Evolutionary conservation across 2,888 invertebrate genomes (phyloP).

Genomic region (Tachina grossa): DNA sequence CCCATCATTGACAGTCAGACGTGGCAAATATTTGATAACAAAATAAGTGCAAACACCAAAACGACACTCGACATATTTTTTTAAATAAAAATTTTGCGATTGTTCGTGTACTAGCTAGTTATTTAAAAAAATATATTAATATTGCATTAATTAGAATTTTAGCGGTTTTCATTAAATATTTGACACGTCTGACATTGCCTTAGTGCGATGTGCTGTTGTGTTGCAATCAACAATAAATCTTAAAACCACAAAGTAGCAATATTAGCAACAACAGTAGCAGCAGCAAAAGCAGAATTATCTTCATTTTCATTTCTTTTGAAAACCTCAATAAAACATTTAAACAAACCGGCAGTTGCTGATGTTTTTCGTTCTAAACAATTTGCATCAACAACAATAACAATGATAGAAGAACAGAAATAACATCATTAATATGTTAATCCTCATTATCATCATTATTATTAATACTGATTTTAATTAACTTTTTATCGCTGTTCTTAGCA

Average conservation of each 20-base stretch:
- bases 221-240: slow-evolving; percentile 34
- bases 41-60: too few relatives aligned
- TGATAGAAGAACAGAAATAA: slow-evolving; percentile 18
- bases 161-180: too few relatives aligned
- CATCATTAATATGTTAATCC: slow-evolving; percentile 31
- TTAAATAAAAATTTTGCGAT: too few relatives aligned
- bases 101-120: too few relatives aligned
- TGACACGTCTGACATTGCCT: too few relatives aligned
- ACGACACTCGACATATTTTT: too few relatives aligned
- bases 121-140: too few relatives aligned
- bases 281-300: slow-evolving; percentile 12
- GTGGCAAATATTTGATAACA: background rate
- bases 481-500: slow-evolving; percentile 41
- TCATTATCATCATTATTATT: slow-evolving; percentile 23
- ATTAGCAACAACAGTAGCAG: background rate
- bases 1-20: slow-evolving; percentile 28
- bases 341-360: slow-evolving; percentile 10
- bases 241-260: slow-evolving; percentile 25
- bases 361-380: slow-evolving; percentile 53
- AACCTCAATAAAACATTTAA: slow-evolving; percentile 52
- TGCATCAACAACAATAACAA: slow-evolving; percentile 29
- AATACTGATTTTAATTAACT: slow-evolving; percentile 47
- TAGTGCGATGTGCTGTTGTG: background rate
- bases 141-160: too few relatives aligned
- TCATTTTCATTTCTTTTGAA: slow-evolving; percentile 40